A percentile compares a stretch with the other conserved stretches of the same genome.
phyloP scores from a whole-genome alignment of 2,797 vertebrate genomes.

The Pipistrellus pipistrellus region DNA sequence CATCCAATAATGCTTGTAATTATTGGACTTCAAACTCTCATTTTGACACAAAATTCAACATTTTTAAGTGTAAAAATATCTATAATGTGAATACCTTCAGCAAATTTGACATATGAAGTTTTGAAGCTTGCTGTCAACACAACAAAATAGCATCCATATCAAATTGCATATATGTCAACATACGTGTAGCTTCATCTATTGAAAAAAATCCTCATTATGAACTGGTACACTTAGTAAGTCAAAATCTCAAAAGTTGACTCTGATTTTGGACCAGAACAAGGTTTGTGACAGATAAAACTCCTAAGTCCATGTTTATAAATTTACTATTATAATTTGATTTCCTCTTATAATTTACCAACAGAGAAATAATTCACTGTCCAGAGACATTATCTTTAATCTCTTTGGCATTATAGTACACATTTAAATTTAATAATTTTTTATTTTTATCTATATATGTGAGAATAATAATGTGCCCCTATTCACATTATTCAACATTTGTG shows the following conservation, averaged over 20 bases:
- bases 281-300: not conserved
- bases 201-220: no score
- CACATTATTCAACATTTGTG: not conserved
- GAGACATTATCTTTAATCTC: constrained; percentile 8
- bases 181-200: no score
- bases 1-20: no score
- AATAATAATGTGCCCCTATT: not conserved
- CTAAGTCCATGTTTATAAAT: not conserved
- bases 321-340: not conserved
- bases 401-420: not conserved
- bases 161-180: no score
- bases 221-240: no score
- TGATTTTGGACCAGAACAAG: not conserved
- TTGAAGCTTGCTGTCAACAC: no score
- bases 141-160: no score
- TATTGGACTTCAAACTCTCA: no score
- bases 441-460: constrained; percentile 11
- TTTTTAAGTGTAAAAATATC: no score
- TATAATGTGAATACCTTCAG: no score
- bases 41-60: no score
- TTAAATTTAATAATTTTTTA: not conserved
- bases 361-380: not conserved
- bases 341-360: not conserved
- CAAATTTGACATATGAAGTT: no score
- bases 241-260: constrained; percentile 6